phyloP scores from a whole-genome alignment of 2,113 vertebrate species.

The Cavia porcellus region DNA sequence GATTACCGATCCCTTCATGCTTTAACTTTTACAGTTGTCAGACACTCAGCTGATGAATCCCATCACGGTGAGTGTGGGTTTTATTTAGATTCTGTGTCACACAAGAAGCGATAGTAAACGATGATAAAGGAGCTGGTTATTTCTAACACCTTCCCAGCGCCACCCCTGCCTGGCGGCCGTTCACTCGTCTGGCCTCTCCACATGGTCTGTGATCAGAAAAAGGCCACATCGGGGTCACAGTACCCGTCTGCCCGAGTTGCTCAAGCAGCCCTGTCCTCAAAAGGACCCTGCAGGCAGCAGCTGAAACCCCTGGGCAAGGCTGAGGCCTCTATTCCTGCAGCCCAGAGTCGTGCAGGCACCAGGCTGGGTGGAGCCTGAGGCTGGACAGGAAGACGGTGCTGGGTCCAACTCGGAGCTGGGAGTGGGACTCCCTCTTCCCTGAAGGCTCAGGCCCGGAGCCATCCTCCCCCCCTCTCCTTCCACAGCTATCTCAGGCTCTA shows the following conservation, averaged over 20 bases:
- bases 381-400: background rate
- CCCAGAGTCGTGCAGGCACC: background rate
- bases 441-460: background rate
- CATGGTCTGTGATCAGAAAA: background rate
- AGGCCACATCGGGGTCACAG: background rate
- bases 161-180: background rate
- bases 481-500: fast-evolving
- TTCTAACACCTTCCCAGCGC: background rate
- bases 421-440: background rate
- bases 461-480: background rate
- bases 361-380: background rate
- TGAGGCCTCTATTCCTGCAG: fast-evolving
- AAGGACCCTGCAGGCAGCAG: fast-evolving
- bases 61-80: background rate
- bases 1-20: fast-evolving
- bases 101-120: background rate
- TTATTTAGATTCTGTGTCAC: background rate
- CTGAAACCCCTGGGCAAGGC: background rate
- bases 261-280: background rate
- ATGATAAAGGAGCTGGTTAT: background rate
- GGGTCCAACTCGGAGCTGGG: background rate
- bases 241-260: background rate
- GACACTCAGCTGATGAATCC: background rate
- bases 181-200: background rate
- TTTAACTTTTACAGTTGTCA: background rate